phyloP scores from a whole-genome alignment of 2,113 vertebrate species.

The Chauna torquata region DNA sequence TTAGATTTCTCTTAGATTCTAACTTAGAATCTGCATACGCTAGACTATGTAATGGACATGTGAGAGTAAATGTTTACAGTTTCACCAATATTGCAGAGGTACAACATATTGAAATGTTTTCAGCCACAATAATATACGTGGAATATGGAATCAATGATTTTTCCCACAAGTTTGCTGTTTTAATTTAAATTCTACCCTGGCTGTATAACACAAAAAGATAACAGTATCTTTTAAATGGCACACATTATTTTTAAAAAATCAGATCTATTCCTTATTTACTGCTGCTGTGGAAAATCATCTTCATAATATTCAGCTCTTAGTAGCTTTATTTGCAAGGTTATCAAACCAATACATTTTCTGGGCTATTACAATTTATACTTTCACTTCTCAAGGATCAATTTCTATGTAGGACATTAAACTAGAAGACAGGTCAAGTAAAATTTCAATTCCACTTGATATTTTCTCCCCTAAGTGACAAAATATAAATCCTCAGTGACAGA shows the following conservation, averaged over 20 bases:
- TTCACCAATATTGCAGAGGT: not conserved
- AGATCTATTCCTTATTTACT: not conserved
- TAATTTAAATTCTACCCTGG: not conserved
- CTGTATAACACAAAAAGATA: not conserved
- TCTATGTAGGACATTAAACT: not conserved
- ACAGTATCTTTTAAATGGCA: no score
- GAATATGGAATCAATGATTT: not conserved
- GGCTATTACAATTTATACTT: not conserved
- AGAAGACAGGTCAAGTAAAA: not conserved
- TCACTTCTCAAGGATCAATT: not conserved
- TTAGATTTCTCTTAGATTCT: no score
- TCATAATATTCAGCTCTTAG: not conserved
- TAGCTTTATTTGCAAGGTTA: not conserved
- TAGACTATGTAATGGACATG: not conserved
- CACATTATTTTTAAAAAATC: not conserved
- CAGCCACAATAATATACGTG: not conserved
- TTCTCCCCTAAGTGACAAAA: not conserved
- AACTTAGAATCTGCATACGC: not conserved
- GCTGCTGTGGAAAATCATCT: not conserved
- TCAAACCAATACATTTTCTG: not conserved
- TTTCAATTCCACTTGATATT: not conserved
- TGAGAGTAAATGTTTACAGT: not conserved
- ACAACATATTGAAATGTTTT: not conserved
- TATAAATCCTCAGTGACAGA: not conserved
- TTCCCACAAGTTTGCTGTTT: not conserved